These are phyloP conservation scores for Drosophila nasuta DNA, from an alignment of 1,140 invertebrate genomes.

Conservation along the genomic window DNA sequence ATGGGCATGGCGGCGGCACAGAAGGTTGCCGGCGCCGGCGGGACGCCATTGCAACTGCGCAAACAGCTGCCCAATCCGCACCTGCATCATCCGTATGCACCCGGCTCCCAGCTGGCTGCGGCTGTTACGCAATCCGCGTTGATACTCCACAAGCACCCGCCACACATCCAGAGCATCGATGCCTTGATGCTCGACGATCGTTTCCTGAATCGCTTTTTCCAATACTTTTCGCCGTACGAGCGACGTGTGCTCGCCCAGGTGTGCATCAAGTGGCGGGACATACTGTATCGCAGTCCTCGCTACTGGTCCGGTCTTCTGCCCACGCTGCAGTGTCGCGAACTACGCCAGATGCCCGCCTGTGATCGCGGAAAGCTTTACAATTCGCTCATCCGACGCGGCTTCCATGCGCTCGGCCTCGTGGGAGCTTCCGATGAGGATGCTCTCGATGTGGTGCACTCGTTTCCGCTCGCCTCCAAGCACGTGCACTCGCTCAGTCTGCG, in stretches of 20 bases:
- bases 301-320: slow-evolving; percentile 94
- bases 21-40: slow-evolving; percentile 55
- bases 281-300: slow-evolving; percentile 92
- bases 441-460: slow-evolving; percentile 93
- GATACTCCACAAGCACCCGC: slow-evolving; percentile 82
- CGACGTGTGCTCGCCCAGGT: slow-evolving; percentile 92
- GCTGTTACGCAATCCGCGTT: slow-evolving; percentile 68
- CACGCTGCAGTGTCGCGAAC: slow-evolving; percentile 92
- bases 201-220: slow-evolving; percentile 93
- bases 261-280: slow-evolving; percentile 93
- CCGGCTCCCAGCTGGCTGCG: slow-evolving; percentile 44
- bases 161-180: slow-evolving; percentile 88
- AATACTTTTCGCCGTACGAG: slow-evolving; percentile 93
- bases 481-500: slow-evolving; percentile 92
- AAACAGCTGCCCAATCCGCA: slow-evolving; percentile 84
- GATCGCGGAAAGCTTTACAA: slow-evolving; percentile 91
- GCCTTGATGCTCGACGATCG: slow-evolving; percentile 93
- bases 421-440: slow-evolving; percentile 95
- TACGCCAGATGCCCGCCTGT: slow-evolving; percentile 88
- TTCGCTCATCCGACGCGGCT: slow-evolving; percentile 92
- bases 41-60: slow-evolving; percentile 74
- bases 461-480: slow-evolving; percentile 92
- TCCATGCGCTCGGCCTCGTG: slow-evolving; percentile 93
- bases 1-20: slow-evolving; percentile 81
- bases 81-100: slow-evolving; percentile 75